Evolutionary conservation across 2,888 invertebrate species (phyloP), one percentile per base, ranked within the genome.

Genomic region (Nineta flava): DNA sequence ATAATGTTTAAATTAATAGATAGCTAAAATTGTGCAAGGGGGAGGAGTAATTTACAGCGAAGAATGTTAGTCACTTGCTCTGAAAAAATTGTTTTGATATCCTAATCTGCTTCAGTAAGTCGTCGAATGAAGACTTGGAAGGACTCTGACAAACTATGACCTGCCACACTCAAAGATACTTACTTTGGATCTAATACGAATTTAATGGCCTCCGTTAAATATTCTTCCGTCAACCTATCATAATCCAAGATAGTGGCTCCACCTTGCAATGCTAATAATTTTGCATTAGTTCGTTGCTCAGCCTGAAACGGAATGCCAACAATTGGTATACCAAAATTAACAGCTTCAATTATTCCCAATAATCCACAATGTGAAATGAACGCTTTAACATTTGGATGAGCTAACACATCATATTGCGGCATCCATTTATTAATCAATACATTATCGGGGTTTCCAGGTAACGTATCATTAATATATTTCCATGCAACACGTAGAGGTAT

Each of bases 331-430:
- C 78, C 82, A 47, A 77, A 76, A 55, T 81, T 76, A 6, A 80
- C 67, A 0, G 80, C 77, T 61, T 83, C 83, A 13, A 77, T 77
- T 1, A 75, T 74, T 50, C 83, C 81, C 16, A 83, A 65, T 51
- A 81, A 72, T 2, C 83, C 83, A 2, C 77, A 77, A 57, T 83
- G 83, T 0, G 78, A 71, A 55, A 83, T 74, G 57, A 82, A 83
- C 0, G 72, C 69, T 54, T 75, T 76, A 0, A 82, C 76, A 57
- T 80, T 80, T 1, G 79, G 75, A 61, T 83, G 80, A 59, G 76
- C 83, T 17, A 48, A 32, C 10, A 49, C 34, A 45, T 49, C 49
- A 15, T 34, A 34, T 49, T 49, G 49, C 10, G 49, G 49, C 15
- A 49, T 34, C 49, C 49, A 49, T 38, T 49, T 49, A 6, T 13